Evolutionary conservation across 1,140 invertebrate species (phyloP).

Genomic region (Melitaea cinxia): DNA sequence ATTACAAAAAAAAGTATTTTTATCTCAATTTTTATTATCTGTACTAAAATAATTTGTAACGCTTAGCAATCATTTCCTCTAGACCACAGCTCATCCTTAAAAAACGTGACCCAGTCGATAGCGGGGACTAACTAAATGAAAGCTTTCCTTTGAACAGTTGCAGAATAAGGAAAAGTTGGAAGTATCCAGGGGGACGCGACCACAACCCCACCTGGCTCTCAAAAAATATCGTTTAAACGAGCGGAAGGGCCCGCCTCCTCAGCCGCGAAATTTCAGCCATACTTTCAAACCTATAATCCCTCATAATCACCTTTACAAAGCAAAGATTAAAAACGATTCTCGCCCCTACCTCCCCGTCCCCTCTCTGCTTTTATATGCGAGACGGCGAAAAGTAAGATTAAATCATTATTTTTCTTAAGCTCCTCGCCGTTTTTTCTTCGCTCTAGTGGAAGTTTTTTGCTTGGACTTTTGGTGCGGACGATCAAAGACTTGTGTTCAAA

Average conservation of each 20-base stretch:
- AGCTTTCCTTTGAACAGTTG: slow-evolving; percentile 72
- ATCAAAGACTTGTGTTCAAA: slow-evolving; percentile 81
- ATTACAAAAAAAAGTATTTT: background rate
- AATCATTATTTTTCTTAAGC: slow-evolving; percentile 82
- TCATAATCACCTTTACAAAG: slow-evolving; percentile 83
- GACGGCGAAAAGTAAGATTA: slow-evolving; percentile 79
- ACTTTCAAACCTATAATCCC: slow-evolving; percentile 82
- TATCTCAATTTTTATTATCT: background rate
- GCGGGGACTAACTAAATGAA: slow-evolving; percentile 66
- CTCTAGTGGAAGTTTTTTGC: slow-evolving; percentile 74
- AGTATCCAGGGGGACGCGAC: slow-evolving; percentile 61
- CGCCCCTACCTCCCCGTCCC: slow-evolving; percentile 51
- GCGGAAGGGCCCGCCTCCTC: slow-evolving; percentile 62
- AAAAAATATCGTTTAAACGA: slow-evolving; percentile 78
- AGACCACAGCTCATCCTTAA: slow-evolving; percentile 56
- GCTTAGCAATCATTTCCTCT: background rate
- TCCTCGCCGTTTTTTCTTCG: slow-evolving; percentile 75
- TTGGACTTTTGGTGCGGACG: slow-evolving; percentile 79
- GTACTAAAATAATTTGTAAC: background rate
- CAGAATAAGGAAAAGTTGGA: slow-evolving; percentile 75
- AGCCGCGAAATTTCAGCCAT: slow-evolving; percentile 78
- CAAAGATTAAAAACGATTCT: slow-evolving; percentile 83
- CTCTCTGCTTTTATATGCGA: slow-evolving; percentile 76
- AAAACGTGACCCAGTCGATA: slow-evolving; percentile 39
- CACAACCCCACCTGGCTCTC: slow-evolving; percentile 67